Base-by-base conservation (phyloP, 1,140 invertebrate species). In the Pseudachorutes palmiensis region DNA sequence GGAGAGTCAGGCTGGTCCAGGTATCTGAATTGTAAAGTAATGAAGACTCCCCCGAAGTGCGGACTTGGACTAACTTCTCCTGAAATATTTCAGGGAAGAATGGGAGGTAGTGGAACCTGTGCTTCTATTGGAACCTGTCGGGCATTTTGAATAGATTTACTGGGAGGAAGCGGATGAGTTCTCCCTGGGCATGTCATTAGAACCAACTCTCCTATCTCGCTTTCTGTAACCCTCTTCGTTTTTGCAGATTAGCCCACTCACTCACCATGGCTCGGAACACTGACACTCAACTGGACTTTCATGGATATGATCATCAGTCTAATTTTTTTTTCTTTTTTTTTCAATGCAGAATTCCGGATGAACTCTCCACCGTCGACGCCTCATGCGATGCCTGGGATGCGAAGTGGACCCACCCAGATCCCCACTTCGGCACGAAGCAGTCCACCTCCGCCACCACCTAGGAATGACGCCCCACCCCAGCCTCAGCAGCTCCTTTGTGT, bases 401-500 rank as follows among this genome's bases (percentile, higher is more conserved):
- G 33, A 29, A 33, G 68, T 41, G 60, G 58, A 1, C 31, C n/a
- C 29, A 12, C 24, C 51, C 57, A 12, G 55, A 31, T 61, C 30
- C 33, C 65, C 0, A 57, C 65, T 2, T 58, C 65, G 24, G 51
- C 26, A 26, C 67, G 26, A 61, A 30, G 55, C 55, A 58, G 55
- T 22, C 62, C 49, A 59, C 62, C 63, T 16, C 58, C 64, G 41
- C 26, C 48, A 36, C 59, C 29, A 45, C 60, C 57, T 75, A 51
- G 66, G 76, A 69, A 72, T 75, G 36, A 41, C 5, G 36, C 36
- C 36, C 36, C 36, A 41, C 51, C 29, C 63, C 74, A 68, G 22
- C 69, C 73, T 3, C 77, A 78, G 67, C 77, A 79, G 68, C 75
- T 91, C 74, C 59, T 74, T 3, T 91, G 91, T 77, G 84, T 92